Evolutionary conservation across 2,888 invertebrate genomes (phyloP).

Genomic region (Microplitis manilae): DNA sequence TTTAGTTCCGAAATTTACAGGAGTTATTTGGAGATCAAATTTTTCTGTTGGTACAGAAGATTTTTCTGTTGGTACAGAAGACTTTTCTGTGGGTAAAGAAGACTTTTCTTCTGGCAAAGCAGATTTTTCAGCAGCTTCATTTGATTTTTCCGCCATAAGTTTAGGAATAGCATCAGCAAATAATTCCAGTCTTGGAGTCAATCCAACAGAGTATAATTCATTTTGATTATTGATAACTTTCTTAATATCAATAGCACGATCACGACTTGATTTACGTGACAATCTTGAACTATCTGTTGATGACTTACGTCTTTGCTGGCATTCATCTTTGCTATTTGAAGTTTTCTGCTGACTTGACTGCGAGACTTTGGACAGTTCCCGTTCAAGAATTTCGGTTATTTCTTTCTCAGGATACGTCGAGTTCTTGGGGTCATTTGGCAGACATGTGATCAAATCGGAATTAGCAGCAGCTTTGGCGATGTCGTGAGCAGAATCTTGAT

Average conservation of each 20-base stretch:
- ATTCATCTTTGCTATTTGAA: constrained; percentile 51
- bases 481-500: constrained; percentile 56
- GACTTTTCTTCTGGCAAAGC: not conserved
- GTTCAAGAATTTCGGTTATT: constrained; percentile 64
- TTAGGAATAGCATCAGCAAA: constrained; percentile 69
- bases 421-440: constrained; percentile 64
- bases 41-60: not conserved
- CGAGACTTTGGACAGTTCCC: constrained; percentile 54
- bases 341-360: not conserved
- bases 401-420: constrained; percentile 66
- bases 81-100: no score
- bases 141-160: constrained; percentile 65
- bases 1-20: not conserved
- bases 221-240: constrained; percentile 58
- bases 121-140: constrained; percentile 42
- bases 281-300: not conserved
- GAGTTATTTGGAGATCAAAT: not conserved
- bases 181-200: constrained; percentile 66
- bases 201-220: constrained; percentile 64
- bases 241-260: constrained; percentile 43
- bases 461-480: not conserved
- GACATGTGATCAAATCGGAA: not conserved
- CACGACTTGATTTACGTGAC: not conserved
- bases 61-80: no score
- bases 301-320: constrained; percentile 33